Conservation (phyloP, 1,140 invertebrate species). For the Belonocnema kinseyi region DNA sequence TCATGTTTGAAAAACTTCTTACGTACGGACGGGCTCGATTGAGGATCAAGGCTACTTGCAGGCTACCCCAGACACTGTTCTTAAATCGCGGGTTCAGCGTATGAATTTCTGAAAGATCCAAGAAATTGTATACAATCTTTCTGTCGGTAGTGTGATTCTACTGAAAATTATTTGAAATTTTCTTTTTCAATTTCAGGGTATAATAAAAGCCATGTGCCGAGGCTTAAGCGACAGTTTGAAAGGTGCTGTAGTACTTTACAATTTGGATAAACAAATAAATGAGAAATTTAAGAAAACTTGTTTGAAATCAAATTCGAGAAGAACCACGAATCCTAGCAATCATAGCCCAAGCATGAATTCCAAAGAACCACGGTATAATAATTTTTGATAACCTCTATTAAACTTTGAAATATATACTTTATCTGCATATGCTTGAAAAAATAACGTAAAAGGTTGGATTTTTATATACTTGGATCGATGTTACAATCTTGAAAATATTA, state of each 20-base stretch:
- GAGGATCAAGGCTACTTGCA: no score
- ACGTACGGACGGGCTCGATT: no score
- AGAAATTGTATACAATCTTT: no score
- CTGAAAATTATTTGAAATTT: background rate
- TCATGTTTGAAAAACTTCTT: no score
- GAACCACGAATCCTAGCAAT: slow-evolving; percentile 65
- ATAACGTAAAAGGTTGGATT: slow-evolving; percentile 4
- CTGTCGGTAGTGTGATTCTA: no score
- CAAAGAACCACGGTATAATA: slow-evolving; percentile 75
- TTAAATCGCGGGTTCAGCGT: no score
- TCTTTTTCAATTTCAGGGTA: slow-evolving; percentile 76
- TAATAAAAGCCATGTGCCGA: slow-evolving; percentile 79
- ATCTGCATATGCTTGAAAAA: slow-evolving; percentile 26
- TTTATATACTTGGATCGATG: slow-evolving; percentile 7
- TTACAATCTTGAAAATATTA: no score
- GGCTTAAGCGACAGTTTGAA: slow-evolving; percentile 83
- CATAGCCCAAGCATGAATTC: slow-evolving; percentile 70
- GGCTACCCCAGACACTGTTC: no score
- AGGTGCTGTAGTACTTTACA: slow-evolving; percentile 82
- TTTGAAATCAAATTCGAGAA: slow-evolving; percentile 72
- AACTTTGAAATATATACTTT: slow-evolving; percentile 18
- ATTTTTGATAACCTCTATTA: slow-evolving; percentile 30
- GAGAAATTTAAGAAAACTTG: slow-evolving; percentile 77
- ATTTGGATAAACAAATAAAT: slow-evolving; percentile 84
- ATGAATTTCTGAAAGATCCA: no score